Conservation (phyloP, 1,140 invertebrate genomes). For the Heliothis subflexa region DNA sequence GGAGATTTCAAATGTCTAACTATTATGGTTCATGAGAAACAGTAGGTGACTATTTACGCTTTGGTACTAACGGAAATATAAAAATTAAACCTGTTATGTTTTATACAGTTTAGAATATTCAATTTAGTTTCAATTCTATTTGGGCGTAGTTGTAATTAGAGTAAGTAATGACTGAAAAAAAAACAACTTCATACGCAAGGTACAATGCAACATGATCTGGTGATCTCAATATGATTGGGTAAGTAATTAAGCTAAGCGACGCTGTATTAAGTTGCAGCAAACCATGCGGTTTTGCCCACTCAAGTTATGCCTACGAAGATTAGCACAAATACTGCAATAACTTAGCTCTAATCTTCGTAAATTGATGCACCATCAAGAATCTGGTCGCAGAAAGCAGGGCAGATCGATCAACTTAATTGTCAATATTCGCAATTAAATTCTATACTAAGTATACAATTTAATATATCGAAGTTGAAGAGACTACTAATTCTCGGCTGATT, state of each 20-base stretch:
- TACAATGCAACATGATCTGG: slow-evolving; percentile 1
- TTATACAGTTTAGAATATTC: too few species aligned
- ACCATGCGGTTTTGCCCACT: slow-evolving; percentile 16
- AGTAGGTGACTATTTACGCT: too few species aligned
- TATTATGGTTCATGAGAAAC: too few species aligned
- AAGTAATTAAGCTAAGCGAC: slow-evolving; percentile 6
- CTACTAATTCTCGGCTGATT: not conserved
- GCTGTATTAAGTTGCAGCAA: slow-evolving; percentile 7
- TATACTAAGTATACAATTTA: too few species aligned
- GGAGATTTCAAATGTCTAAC: too few species aligned
- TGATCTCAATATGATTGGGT: slow-evolving; percentile 13
- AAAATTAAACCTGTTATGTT: too few species aligned
- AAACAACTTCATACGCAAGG: not conserved
- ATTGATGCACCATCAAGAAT: slow-evolving; percentile 5
- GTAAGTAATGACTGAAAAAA: not conserved
- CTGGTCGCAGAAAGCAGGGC: not conserved
- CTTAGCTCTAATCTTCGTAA: not conserved
- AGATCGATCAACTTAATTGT: too few species aligned
- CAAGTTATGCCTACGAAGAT: not conserved
- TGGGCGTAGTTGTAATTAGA: too few species aligned
- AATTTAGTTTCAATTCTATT: too few species aligned
- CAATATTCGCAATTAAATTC: too few species aligned
- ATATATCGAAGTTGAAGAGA: too few species aligned
- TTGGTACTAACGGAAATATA: too few species aligned
- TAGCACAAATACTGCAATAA: not conserved